Evolutionary conservation across 2,888 invertebrate genomes (phyloP).

Genomic region (Doris montereyensis): DNA sequence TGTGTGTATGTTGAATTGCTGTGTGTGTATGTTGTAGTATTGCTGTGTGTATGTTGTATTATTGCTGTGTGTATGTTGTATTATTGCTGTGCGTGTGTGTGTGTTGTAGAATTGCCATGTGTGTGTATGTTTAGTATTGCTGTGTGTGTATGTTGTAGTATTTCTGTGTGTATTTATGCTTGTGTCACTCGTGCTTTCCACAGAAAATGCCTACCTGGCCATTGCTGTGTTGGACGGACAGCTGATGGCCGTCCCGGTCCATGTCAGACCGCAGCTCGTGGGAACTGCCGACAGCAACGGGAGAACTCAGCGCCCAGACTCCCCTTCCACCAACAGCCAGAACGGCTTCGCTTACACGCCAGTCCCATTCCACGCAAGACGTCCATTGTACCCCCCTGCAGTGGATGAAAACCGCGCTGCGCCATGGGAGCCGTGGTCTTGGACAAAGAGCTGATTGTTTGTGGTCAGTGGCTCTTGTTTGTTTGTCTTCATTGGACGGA

Average conservation of each 20-base stretch:
- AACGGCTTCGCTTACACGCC: conserved; percentile 10
- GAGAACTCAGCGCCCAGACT: conserved; percentile 66
- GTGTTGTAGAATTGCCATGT: no score
- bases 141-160: no score
- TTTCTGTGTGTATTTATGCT: no score
- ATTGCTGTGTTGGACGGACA: conserved; percentile 79
- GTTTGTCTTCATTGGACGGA: background rate
- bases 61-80: no score
- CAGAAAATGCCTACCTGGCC: conserved; percentile 74
- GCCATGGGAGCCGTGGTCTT: conserved; percentile 84
- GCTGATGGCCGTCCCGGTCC: conserved; percentile 77
- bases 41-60: no score
- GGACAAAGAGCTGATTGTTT: conserved; percentile 78
- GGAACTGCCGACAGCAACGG: conserved; percentile 4
- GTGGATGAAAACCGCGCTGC: conserved; percentile 81
- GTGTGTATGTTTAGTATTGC: no score
- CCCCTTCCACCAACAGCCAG: conserved; percentile 51
- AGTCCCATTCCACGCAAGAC: conserved; percentile 38
- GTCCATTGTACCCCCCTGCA: conserved; percentile 72
- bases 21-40: no score
- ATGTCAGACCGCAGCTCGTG: conserved; percentile 46
- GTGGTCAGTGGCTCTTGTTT: conserved; percentile 38
- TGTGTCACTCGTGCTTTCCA: no score
- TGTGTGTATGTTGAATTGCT: no score
- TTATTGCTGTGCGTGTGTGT: no score